These are phyloP conservation scores for Pedionomus torquatus DNA, from an alignment of 2,113 vertebrate genomes.

Conservation along the genomic window DNA sequence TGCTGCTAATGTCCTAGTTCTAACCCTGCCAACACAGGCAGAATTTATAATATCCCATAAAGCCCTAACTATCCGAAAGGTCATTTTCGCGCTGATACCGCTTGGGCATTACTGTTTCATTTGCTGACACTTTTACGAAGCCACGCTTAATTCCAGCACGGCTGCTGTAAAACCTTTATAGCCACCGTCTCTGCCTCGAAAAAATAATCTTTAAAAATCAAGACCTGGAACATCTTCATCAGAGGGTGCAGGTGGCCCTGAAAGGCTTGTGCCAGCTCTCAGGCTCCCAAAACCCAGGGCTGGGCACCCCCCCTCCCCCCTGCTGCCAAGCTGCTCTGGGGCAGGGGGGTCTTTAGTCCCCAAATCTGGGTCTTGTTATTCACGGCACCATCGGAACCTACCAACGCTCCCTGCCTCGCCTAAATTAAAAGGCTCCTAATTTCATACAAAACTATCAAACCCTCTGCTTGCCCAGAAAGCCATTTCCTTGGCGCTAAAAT, in stretches of 20 bases:
- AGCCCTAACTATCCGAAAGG: conserved; percentile 41
- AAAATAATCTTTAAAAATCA: conserved; percentile 38
- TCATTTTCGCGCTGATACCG: background rate
- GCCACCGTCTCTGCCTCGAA: background rate
- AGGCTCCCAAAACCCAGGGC: background rate
- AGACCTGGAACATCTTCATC: conserved; percentile 13
- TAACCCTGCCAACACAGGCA: background rate
- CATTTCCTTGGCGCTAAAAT: conserved; percentile 11
- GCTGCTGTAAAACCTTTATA: conserved; percentile 48
- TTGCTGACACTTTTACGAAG: conserved; percentile 57
- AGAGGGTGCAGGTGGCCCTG: fast-evolving
- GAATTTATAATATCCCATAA: conserved; percentile 56
- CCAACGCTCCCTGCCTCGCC: fast-evolving
- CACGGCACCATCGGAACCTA: background rate
- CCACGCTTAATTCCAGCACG: background rate
- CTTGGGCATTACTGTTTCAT: background rate
- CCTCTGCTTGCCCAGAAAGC: background rate
- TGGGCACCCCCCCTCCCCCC: background rate
- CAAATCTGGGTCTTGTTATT: background rate
- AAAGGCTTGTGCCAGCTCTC: background rate
- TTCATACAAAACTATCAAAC: background rate
- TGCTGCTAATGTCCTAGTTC: background rate
- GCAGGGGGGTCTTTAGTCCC: background rate
- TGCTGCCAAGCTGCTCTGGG: too few relatives aligned
- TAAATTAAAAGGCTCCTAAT: conserved; percentile 3